A percentile compares a stretch with the other conserved stretches of the same genome.
These are phyloP conservation scores for Scolopax rusticola DNA, from an alignment of 2,797 vertebrate genomes.

Conservation along the genomic window DNA sequence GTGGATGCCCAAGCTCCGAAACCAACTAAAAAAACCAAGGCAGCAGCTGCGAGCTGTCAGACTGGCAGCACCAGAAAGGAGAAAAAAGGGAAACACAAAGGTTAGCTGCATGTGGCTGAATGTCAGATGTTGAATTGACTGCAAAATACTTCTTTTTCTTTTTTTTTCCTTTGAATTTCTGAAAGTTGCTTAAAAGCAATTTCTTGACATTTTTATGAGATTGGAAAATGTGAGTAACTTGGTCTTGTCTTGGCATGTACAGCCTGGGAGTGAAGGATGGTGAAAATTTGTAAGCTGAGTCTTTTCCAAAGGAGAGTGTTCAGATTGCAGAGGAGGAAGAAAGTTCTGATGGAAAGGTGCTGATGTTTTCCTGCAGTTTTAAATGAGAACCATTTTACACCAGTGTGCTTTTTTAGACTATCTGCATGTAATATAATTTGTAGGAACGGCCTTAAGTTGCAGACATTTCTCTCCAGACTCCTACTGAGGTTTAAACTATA, in stretches of 20 bases:
- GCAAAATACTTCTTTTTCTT: neutral
- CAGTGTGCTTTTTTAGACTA: neutral
- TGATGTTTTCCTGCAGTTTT: neutral
- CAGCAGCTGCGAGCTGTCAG: conserved; percentile 88
- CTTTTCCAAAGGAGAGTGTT: neutral
- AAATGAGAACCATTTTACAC: neutral
- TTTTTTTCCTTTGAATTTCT: neutral
- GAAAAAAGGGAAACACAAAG: conserved; percentile 96
- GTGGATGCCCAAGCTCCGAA: conserved; percentile 86
- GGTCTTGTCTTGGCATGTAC: neutral
- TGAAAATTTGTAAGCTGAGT: neutral
- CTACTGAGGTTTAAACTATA: neutral
- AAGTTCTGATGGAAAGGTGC: neutral
- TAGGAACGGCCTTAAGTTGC: neutral
- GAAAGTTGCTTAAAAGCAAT: neutral
- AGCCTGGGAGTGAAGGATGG: neutral
- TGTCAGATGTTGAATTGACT: conserved; percentile 15
- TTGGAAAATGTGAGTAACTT: neutral
- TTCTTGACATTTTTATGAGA: neutral
- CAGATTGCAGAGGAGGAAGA: neutral
- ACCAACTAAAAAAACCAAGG: conserved; percentile 92
- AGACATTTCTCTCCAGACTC: neutral
- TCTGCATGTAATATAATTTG: neutral
- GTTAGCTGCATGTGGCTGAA: conserved; percentile 84
- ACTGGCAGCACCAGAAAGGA: conserved; percentile 92